phyloP scores from a whole-genome alignment of 2,113 vertebrate species.

The Chionodraco myersi region DNA sequence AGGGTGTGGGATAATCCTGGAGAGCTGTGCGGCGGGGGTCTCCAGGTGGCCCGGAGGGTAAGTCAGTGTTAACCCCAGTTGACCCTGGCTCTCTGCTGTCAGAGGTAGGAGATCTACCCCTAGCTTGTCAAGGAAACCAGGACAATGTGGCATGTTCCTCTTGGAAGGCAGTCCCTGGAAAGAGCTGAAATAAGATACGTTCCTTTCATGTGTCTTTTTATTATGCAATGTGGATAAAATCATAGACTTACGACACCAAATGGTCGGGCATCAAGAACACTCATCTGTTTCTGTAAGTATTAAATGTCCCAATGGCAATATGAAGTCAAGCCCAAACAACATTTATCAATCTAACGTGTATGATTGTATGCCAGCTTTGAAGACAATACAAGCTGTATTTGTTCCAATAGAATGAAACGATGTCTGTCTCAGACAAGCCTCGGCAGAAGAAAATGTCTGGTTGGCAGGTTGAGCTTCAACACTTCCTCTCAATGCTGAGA shows the following conservation, averaged over 20 bases:
- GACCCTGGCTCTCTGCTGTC: slow-evolving; percentile 67
- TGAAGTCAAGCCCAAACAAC: slow-evolving; percentile 23
- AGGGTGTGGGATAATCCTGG: slow-evolving; percentile 70
- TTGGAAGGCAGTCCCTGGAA: slow-evolving; percentile 24
- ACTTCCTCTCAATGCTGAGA: slow-evolving; percentile 64
- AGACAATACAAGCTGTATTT: slow-evolving; percentile 47
- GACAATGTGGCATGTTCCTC: slow-evolving; percentile 56
- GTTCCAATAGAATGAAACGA: slow-evolving; percentile 43
- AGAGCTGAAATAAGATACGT: slow-evolving; percentile 1
- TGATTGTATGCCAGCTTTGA: slow-evolving; percentile 33
- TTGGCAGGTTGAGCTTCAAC: slow-evolving; percentile 40
- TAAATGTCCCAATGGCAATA: slow-evolving; percentile 21
- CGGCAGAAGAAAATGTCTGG: slow-evolving; percentile 14
- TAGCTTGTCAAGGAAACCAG: slow-evolving; percentile 56
- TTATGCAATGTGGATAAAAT: background rate
- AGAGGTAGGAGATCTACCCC: slow-evolving; percentile 51
- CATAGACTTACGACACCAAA: background rate
- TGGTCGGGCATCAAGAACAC: background rate
- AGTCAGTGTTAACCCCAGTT: slow-evolving; percentile 75
- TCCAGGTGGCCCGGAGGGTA: slow-evolving; percentile 75
- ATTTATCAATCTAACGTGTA: background rate
- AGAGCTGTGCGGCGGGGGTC: slow-evolving; percentile 48
- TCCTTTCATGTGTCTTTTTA: slow-evolving; percentile 22
- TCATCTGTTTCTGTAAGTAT: background rate
- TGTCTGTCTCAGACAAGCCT: slow-evolving; percentile 34